Evolutionary conservation across 30 jellyfish, hydroid and myxozoan species (phyloP).

Genomic region (Chrysaora quinquecirrha): DNA sequence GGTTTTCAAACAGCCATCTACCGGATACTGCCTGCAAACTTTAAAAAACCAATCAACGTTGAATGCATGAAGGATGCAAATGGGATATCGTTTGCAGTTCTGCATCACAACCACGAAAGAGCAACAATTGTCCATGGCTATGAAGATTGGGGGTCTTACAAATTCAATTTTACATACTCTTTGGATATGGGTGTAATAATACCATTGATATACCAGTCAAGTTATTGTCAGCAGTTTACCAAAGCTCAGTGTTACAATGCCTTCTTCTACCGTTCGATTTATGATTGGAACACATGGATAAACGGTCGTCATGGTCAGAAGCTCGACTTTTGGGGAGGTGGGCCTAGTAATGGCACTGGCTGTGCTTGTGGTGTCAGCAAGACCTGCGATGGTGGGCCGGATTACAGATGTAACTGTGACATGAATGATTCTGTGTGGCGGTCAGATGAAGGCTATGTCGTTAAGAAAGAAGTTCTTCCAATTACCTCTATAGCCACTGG

Average conservation of each 20-base stretch:
- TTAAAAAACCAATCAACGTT: not conserved
- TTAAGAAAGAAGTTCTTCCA: constrained; percentile 10
- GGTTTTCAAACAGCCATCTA: not conserved
- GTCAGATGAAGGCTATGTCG: constrained; percentile 10
- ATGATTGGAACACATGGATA: not conserved
- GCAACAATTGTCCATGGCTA: not conserved
- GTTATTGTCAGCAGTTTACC: constrained; percentile 27
- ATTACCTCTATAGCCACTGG: constrained; percentile 6
- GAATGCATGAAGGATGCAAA: not conserved
- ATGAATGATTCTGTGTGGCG: constrained; percentile 27
- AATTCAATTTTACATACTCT: not conserved
- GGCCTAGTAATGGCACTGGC: constrained; percentile 31
- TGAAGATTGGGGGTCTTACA: constrained; percentile 2
- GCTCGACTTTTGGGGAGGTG: constrained; percentile 23
- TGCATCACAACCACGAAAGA: constrained; percentile 7
- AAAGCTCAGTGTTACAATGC: constrained; percentile 9
- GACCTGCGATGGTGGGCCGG: constrained; percentile 3
- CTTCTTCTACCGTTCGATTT: no score
- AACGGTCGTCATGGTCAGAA: constrained; percentile 4
- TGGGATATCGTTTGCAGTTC: not conserved
- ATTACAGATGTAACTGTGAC: constrained; percentile 11
- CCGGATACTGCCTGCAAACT: not conserved
- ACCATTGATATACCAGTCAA: not conserved
- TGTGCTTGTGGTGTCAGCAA: constrained; percentile 5
- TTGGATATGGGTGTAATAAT: not conserved